Percentiles rank a stretch among this genome's conserved stretches.
Evolutionary conservation across 2,113 vertebrate genomes (phyloP).

Genomic region (human (Homo sapiens)): DNA sequence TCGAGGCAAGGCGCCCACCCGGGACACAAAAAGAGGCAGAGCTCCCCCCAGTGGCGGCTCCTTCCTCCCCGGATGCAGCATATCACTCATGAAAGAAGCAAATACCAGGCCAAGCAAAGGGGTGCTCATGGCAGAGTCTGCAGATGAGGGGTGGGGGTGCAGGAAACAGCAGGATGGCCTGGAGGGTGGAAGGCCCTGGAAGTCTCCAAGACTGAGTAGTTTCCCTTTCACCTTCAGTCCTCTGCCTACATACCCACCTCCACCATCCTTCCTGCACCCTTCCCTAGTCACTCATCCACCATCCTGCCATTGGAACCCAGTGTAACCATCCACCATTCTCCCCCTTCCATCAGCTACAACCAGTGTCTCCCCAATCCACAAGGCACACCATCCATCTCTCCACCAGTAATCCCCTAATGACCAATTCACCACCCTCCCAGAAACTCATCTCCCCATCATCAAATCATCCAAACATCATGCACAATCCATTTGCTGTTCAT

Average conservation of each 20-base stretch:
- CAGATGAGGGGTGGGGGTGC: neutral
- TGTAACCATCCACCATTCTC: neutral
- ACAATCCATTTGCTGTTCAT: neutral
- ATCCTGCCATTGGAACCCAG: neutral
- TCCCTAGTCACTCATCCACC: no score
- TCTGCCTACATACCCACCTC: accelerated
- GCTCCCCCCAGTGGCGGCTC: accelerated
- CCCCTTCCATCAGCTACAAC: neutral
- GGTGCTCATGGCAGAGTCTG: no score
- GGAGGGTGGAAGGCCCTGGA: neutral
- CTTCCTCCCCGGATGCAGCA: neutral
- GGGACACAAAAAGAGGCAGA: neutral
- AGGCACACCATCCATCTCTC: neutral
- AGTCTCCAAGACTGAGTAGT: no score
- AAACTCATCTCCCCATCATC: no score
- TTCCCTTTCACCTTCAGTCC: no score
- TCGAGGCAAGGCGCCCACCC: no score
- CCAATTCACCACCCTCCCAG: neutral
- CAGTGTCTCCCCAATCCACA: neutral
- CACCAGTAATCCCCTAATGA: neutral
- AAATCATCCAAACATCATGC: neutral
- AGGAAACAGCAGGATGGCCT: neutral
- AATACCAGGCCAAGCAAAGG: neutral
- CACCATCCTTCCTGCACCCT: neutral
- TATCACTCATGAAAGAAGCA: neutral